phyloP scores from a whole-genome alignment of 37 sponge, comb jelly and placozoan species.

The Tethya wilhelma region DNA sequence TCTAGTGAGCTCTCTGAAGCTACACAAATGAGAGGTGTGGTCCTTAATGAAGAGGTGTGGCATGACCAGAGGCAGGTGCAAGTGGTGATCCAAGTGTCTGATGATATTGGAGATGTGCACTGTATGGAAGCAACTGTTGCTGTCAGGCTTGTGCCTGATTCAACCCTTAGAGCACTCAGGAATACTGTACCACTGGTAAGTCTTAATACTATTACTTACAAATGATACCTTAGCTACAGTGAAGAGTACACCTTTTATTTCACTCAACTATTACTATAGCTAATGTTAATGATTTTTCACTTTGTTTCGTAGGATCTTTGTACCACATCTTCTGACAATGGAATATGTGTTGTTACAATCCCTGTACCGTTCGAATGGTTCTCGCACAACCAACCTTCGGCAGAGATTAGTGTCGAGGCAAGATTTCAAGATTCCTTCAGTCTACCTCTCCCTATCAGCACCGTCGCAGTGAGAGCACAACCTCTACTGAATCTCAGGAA shows the following conservation, averaged over 20 bases:
- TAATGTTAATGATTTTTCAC: background rate
- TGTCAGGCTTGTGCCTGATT: conserved; percentile 26
- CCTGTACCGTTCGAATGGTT: conserved; percentile 60
- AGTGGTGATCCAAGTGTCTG: conserved; percentile 60
- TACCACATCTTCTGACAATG: conserved; percentile 45
- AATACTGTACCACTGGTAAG: conserved; percentile 23
- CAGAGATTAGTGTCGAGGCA: conserved; percentile 1
- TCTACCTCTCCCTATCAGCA: conserved; percentile 40
- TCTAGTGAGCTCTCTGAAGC: conserved; percentile 12
- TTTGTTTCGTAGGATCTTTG: conserved; percentile 21
- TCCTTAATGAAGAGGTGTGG: conserved; percentile 46
- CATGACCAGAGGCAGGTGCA: conserved; percentile 32
- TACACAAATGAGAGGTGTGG: conserved; percentile 29
- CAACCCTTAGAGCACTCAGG: background rate
- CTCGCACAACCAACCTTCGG: background rate
- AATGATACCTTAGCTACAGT: background rate
- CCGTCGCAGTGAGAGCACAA: conserved; percentile 17
- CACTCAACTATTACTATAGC: background rate
- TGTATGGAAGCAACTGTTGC: conserved; percentile 22
- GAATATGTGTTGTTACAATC: conserved; percentile 47
- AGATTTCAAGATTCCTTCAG: conserved; percentile 31
- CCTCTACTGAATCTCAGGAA: background rate
- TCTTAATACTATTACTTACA: background rate
- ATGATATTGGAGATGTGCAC: conserved; percentile 49
- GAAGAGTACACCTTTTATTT: background rate